Evolutionary conservation across 2,888 invertebrate species (phyloP).

Genomic region (Cosmorhoe ocellata): DNA sequence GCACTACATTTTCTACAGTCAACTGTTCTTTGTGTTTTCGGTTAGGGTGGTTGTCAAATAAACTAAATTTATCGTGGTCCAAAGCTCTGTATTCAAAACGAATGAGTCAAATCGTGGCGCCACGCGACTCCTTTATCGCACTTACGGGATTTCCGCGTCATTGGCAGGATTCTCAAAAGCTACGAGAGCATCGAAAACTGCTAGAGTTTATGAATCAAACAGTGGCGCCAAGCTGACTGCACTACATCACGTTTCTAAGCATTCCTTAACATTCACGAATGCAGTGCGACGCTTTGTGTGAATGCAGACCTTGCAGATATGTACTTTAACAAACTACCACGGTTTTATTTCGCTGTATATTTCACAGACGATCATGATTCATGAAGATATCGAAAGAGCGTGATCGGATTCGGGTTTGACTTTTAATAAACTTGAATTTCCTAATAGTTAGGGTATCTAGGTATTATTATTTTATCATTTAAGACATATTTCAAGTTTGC

Average conservation of each 20-base stretch:
- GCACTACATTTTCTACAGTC: too few species aligned
- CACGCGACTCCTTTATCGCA: background rate
- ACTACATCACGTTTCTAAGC: constrained; percentile 45
- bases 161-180: constrained; percentile 8
- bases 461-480: too few species aligned
- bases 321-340: constrained; percentile 54
- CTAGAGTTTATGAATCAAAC: constrained; percentile 19
- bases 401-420: background rate
- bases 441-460: too few species aligned
- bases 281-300: constrained; percentile 52
- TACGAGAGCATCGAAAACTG: constrained; percentile 2
- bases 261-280: constrained; percentile 46
- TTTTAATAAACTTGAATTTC: background rate
- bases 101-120: constrained; percentile 34
- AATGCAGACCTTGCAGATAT: constrained; percentile 57
- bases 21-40: too few species aligned
- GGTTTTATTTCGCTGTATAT: constrained; percentile 65
- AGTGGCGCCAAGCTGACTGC: constrained; percentile 59
- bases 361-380: constrained; percentile 42
- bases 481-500: too few species aligned
- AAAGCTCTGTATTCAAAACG: constrained; percentile 53
- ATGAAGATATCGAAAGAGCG: background rate
- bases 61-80: constrained; percentile 17
- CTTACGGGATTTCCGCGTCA: constrained; percentile 39
- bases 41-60: background rate